phyloP scores from a whole-genome alignment of 2,888 invertebrate genomes.

The Chloromyia formosa region DNA sequence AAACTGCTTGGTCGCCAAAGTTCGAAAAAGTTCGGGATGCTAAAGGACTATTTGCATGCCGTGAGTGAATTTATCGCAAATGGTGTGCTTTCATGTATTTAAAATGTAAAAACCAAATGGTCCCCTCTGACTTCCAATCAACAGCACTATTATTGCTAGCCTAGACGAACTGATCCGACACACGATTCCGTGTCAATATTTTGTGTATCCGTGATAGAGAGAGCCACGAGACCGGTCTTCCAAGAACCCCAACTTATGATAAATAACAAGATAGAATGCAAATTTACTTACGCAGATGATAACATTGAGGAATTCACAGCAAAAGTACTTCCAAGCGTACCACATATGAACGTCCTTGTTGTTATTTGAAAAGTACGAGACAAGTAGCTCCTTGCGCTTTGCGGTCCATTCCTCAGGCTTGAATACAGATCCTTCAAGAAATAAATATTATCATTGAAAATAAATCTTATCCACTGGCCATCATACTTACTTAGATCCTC shows the following conservation, averaged over 20 bases:
- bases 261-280: conserved; percentile 72
- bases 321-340: conserved; percentile 73
- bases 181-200: too few species aligned
- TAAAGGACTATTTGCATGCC: too few species aligned
- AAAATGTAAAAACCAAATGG: too few species aligned
- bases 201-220: too few species aligned
- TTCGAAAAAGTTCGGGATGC: too few species aligned
- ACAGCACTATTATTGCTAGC: too few species aligned
- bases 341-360: conserved; percentile 58
- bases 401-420: conserved; percentile 46
- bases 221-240: neutral
- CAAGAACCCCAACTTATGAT: neutral
- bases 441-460: neutral
- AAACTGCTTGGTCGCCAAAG: too few species aligned
- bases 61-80: too few species aligned
- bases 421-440: conserved; percentile 35
- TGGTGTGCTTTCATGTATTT: too few species aligned
- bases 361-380: conserved; percentile 57
- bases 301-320: conserved; percentile 76
- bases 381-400: conserved; percentile 53
- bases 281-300: conserved; percentile 70
- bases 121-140: too few species aligned
- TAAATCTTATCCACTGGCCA: too few species aligned
- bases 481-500: conserved; percentile 54
- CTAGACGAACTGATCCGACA: too few species aligned